A percentile compares a stretch with the other conserved stretches of the same genome.
These are phyloP conservation scores for Furnarius figulus DNA, from an alignment of 2,113 vertebrate species.

Conservation along the genomic window DNA sequence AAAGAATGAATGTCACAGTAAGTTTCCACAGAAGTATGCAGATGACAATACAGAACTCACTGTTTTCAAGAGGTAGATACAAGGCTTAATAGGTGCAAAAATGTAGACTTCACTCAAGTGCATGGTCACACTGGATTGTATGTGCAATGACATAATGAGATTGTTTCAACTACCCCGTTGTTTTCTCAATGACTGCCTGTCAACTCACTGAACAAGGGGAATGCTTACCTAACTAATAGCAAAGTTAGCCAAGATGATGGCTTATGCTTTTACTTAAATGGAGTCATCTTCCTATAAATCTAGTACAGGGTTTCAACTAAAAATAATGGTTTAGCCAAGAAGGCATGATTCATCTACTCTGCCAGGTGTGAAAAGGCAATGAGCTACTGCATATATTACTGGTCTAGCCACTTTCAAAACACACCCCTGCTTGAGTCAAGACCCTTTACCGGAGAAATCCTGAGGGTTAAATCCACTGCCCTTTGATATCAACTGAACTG, in stretches of 20 bases:
- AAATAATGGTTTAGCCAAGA: neutral
- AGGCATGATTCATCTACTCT: neutral
- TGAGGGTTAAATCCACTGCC: neutral
- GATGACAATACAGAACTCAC: neutral
- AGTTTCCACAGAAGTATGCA: neutral
- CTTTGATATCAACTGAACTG: neutral
- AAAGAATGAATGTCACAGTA: neutral
- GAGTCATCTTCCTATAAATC: neutral
- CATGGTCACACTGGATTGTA: neutral
- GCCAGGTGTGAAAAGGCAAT: neutral
- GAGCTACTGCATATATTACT: neutral
- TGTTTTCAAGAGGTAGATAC: conserved; percentile 11
- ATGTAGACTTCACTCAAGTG: neutral
- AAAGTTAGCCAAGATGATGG: neutral
- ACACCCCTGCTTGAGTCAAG: neutral
- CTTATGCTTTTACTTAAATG: neutral
- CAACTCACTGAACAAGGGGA: neutral
- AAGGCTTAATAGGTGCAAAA: neutral
- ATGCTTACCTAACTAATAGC: neutral
- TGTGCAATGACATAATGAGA: neutral
- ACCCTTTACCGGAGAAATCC: neutral
- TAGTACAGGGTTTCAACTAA: neutral
- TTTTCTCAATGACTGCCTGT: neutral
- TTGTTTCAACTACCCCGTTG: neutral
- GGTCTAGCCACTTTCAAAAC: neutral